A percentile compares a stretch with the other conserved stretches of the same genome.
Evolutionary conservation across 2,797 vertebrate species (phyloP).

Genomic region (Phoxinus dragarum): DNA sequence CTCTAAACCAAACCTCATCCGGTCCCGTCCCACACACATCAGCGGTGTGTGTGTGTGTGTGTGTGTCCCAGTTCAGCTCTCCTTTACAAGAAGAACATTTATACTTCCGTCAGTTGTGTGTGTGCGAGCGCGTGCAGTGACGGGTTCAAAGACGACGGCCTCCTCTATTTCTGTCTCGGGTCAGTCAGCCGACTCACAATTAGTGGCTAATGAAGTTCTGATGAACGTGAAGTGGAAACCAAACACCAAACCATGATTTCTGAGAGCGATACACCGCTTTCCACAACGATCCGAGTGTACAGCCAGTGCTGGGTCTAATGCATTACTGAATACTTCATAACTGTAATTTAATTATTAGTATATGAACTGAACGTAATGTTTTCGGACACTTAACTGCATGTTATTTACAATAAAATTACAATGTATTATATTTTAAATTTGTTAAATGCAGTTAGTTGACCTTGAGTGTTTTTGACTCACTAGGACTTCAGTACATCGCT

Average conservation of each 20-base stretch:
- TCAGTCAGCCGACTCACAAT: conserved; percentile 33
- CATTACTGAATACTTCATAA: too few relatives aligned
- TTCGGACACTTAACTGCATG: too few relatives aligned
- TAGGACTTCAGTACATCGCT: too few relatives aligned
- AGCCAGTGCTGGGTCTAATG: neutral
- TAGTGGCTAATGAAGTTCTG: conserved; percentile 11
- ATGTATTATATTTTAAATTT: too few relatives aligned
- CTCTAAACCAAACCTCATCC: conserved; percentile 55
- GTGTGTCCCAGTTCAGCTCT: too few relatives aligned
- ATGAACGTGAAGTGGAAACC: neutral
- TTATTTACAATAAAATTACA: too few relatives aligned
- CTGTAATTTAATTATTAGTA: too few relatives aligned
- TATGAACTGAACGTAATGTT: too few relatives aligned
- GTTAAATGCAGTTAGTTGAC: too few relatives aligned
- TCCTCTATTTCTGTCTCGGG: neutral
- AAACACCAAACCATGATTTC: neutral
- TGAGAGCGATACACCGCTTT: neutral
- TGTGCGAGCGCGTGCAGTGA: neutral
- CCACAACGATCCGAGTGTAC: neutral
- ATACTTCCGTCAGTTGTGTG: neutral
- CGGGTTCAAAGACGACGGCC: conserved; percentile 41
- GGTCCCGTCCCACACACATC: conserved; percentile 1
- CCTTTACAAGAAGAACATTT: too few relatives aligned
- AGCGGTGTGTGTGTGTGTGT: too few relatives aligned
- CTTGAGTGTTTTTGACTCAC: too few relatives aligned